Base-by-base conservation (phyloP, 64 coral and sea anemone genomes). In the Actinia equina region DNA sequence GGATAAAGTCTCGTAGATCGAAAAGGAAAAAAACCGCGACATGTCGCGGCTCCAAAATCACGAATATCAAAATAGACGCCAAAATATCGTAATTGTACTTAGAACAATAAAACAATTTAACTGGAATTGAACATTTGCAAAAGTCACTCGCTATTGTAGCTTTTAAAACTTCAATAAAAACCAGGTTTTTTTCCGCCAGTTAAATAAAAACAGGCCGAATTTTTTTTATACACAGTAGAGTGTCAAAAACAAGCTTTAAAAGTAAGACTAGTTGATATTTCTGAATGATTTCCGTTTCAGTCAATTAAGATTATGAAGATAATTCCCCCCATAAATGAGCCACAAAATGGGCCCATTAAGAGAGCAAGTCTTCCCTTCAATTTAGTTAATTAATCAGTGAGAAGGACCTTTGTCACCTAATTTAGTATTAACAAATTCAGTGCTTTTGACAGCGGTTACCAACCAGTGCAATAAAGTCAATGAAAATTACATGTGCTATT, bases 401-500 rank as follows among this genome's bases (percentile, higher is more conserved):
- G 69, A 74, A 41, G 69, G 7, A 74, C 6, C 20, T 74, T 74
- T 74, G 69, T 74, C 69, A 74, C 27, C 69, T 74, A 74, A 74
- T 74, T 27, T 41, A 74, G 13, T 74, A 74, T 74, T 74, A 74
- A 74, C 69, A 41, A 74, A 74, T 30, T 74, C n/a, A 74, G 20
- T n/a, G 18, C 12, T 30, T 74, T 30, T 74, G 12, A 30, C n/a
- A 74, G 41, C 25, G 27, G 69, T 41, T 74, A 37, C 69, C 69
- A 74, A 37, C 69, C 23, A 74, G 12, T 30, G 26, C n/a, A 15
- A 30, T 30, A 15, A 30, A 74, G 13, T 74, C n/a, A 74, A 74
- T 41, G 69, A 74, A 74, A 74, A 74, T 74, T 74, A 74, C 69
- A 74, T 74, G 26, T 74, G 69, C 26, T 41, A 41, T 74, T 74